Evolutionary conservation across 2,888 invertebrate genomes (phyloP).

Genomic region (Chaetogeoica ovagalla): DNA sequence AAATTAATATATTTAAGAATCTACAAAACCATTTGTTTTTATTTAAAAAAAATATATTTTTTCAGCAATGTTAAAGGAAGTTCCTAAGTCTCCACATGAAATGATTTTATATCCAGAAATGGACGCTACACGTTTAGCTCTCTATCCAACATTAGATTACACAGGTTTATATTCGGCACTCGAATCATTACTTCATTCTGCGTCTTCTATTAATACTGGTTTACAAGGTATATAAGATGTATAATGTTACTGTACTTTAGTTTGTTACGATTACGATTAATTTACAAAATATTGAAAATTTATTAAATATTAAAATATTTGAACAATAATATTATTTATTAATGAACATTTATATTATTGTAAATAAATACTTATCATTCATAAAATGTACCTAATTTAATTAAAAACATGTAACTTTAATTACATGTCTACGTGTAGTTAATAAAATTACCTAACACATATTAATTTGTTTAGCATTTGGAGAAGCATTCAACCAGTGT

Average conservation of each 20-base stretch:
- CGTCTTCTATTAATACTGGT: slow-evolving; percentile 86
- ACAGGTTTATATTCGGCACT: slow-evolving; percentile 92
- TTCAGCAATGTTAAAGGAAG: slow-evolving; percentile 93
- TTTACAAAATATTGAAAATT: too few relatives aligned
- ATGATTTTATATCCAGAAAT: slow-evolving; percentile 85
- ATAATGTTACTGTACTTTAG: neutral
- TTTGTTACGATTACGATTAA: neutral
- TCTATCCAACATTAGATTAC: slow-evolving; percentile 96
- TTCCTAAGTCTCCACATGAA: slow-evolving; percentile 87
- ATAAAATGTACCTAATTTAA: too few relatives aligned
- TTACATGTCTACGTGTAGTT: neutral
- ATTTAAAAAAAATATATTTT: slow-evolving; percentile 13
- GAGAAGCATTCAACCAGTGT: slow-evolving; percentile 90
- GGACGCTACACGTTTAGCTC: slow-evolving; percentile 81
- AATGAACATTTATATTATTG: too few relatives aligned
- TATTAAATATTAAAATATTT: too few relatives aligned
- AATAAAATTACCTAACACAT: neutral
- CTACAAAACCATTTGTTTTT: too few relatives aligned
- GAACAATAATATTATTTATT: too few relatives aligned
- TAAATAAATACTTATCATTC: too few relatives aligned
- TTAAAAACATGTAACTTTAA: neutral
- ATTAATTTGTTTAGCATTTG: slow-evolving; percentile 72
- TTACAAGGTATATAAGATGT: slow-evolving; percentile 56
- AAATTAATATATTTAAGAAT: too few relatives aligned
- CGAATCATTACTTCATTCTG: slow-evolving; percentile 87